Evolutionary conservation across 1,140 invertebrate species (phyloP), one percentile per base, ranked within the genome.

Genomic region (Oppia nitens): DNA sequence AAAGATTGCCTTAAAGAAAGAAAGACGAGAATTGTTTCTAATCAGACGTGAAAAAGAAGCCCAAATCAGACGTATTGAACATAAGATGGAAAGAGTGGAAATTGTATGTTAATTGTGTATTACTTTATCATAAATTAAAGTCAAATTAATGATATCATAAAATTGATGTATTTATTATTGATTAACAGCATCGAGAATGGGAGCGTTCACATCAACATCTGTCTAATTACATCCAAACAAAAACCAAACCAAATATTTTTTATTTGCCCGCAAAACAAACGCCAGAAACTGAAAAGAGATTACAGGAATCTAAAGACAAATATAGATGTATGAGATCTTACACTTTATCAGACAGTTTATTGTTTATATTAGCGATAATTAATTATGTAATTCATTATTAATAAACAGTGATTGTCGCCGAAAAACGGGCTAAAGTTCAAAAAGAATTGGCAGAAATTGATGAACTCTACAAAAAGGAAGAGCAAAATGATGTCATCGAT

Each of bases 31-130:
- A 62, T 71, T 96, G 47, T 92, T 93, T 71, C 76, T 81, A 14
- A 83, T 87, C 55, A 77, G 87, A 48, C 87, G 87, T 69, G 79
- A 83, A 59, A 88, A 92, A 69, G 83, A 94, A 69, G 79, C 83
- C 1, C 85, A 91, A 71, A 87, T 97, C 49, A 81, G 82, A 66
- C 80, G 82, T 48, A 74, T 96, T n/a, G 90, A 96, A 72, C 79
- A 82, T 49, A 95, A 96, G 74, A 84, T 95, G 77, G 80, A 80
- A 14, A 76, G 89, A 26, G 82, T 90, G 60, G 80, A 83, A 65
- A 84, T 91, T 71, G 89, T 89, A 66, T 68, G 70, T 60, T 24
- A 25, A 57, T n/a, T n/a, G 17, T n/a, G n/a, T n/a, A n/a, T n/a
- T n/a, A n/a, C n/a, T n/a, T n/a, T n/a, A n/a, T n/a, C 12, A 23